Evolutionary conservation across 2,888 invertebrate genomes (phyloP), one percentile per base, ranked within the genome.

Genomic region (Operophtera brumata): DNA sequence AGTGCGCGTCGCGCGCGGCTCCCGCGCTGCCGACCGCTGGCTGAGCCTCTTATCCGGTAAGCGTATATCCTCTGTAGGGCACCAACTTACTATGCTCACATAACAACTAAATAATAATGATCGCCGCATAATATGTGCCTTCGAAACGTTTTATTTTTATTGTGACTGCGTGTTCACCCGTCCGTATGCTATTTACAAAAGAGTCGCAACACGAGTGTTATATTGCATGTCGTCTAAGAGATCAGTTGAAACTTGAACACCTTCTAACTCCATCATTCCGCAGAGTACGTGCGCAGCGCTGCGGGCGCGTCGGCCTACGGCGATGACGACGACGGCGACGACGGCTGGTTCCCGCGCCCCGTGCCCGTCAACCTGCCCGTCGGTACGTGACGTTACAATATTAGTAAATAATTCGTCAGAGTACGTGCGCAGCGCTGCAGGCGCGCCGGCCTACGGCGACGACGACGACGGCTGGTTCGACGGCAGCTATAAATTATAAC

Each of bases 271-370:
- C n/a, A n/a, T n/a, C n/a, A n/a, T 5, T 36, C n/a, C 34, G 25
- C 70, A 78, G 78, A 71, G 8, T 70, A 64, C 41, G 58, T 61
- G 9, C 64, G 63, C 25, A 37, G 57, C 56, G 20, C 20, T 20
- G 20, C 20, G 20, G 20, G 20, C 4, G 20, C 20, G 20, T 4
- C 4, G 20, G 20, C 2, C 2, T 4, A 20, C 20, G 20, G 20
- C 20, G 20, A 28, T 37, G 47, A 3, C 30, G 58, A 48, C 20
- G 51, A 46, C 7, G 57, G 47, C 4, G 62, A 42, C 5, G 56
- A 57, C 6, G 47, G 47, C 50, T 72, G 71, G 74, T 56, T 70
- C 50, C 68, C 72, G 55, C 64, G 63, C 3, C 54, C 65, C 28
- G 28, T 68, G 10, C 69, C 70, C 47, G 11, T 73, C 34, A 61